phyloP scores from a whole-genome alignment of 2,113 vertebrate species.

The Spea multiplicata region DNA sequence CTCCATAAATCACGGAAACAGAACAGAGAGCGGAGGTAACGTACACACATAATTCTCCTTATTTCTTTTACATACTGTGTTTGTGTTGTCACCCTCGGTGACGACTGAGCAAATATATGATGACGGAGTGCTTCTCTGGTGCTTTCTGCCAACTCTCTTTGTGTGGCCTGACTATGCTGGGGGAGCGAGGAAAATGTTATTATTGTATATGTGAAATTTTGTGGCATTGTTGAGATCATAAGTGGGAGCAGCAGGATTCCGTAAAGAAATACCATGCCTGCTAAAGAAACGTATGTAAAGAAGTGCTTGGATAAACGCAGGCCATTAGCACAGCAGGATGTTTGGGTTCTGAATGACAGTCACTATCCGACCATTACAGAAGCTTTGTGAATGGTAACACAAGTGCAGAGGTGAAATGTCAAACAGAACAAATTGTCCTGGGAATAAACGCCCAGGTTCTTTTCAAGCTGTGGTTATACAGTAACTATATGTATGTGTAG shows the following conservation, averaged over 20 bases:
- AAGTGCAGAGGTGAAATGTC: neutral
- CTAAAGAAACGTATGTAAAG: neutral
- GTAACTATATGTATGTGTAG: neutral
- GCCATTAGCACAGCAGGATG: constrained; percentile 12
- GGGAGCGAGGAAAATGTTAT: neutral
- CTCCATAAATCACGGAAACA: constrained; percentile 88
- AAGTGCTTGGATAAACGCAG: constrained; percentile 4
- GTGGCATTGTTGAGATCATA: constrained; percentile 10
- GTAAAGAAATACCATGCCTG: constrained; percentile 14
- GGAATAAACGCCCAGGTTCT: neutral
- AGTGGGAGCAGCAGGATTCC: constrained; percentile 6
- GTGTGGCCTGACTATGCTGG: constrained; percentile 5
- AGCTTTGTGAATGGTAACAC: neutral
- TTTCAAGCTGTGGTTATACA: neutral
- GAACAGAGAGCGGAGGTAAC: constrained; percentile 73
- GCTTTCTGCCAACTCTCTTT: neutral
- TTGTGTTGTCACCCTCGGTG: neutral
- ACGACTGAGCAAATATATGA: neutral
- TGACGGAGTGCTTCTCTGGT: neutral
- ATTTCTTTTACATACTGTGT: constrained; percentile 1
- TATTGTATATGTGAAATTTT: constrained; percentile 3
- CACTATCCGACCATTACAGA: neutral
- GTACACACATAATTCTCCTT: neutral
- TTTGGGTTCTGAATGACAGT: neutral
- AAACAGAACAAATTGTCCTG: neutral